Percentiles rank a stretch among this genome's conserved stretches.
Conservation (phyloP, 1,140 invertebrate genomes). For the Streblospio benedicti region DNA sequence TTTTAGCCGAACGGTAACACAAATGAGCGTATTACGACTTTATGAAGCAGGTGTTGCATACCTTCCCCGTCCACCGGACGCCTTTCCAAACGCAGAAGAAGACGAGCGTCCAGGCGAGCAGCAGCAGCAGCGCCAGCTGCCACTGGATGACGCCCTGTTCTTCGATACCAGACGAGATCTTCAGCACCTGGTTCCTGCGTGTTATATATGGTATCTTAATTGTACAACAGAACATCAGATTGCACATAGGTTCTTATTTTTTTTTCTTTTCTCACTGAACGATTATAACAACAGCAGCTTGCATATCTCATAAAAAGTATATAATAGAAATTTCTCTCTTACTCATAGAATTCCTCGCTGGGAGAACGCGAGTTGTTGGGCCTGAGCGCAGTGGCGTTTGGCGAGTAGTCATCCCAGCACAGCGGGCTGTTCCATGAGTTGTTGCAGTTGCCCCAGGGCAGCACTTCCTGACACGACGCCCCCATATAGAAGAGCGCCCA, state of each 20-base stretch:
- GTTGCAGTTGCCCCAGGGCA: conserved; percentile 91
- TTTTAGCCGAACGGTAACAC: too few species aligned
- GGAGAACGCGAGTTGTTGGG: conserved; percentile 30
- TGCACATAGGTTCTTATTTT: too few species aligned
- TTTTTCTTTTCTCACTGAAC: too few species aligned
- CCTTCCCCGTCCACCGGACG: conserved; percentile 90
- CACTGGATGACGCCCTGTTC: conserved; percentile 79
- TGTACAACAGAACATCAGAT: neutral
- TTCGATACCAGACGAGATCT: conserved; percentile 82
- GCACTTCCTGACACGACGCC: conserved; percentile 74
- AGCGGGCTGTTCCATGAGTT: conserved; percentile 58
- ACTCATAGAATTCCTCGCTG: conserved; percentile 36
- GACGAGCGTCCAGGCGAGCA: conserved; percentile 88
- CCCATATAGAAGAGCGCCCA: conserved; percentile 96
- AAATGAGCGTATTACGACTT: neutral
- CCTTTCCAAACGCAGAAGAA: conserved; percentile 98
- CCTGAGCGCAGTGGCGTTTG: neutral
- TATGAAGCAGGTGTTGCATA: too few species aligned
- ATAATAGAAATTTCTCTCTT: conserved; percentile 10
- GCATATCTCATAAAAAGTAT: neutral
- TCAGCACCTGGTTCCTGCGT: conserved; percentile 49
- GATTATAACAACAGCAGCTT: neutral
- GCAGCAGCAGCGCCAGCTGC: conserved; percentile 80
- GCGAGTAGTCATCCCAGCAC: conserved; percentile 28
- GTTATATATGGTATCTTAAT: neutral